phyloP scores from a whole-genome alignment of 2,113 vertebrate genomes.

The Tetrao urogallus region DNA sequence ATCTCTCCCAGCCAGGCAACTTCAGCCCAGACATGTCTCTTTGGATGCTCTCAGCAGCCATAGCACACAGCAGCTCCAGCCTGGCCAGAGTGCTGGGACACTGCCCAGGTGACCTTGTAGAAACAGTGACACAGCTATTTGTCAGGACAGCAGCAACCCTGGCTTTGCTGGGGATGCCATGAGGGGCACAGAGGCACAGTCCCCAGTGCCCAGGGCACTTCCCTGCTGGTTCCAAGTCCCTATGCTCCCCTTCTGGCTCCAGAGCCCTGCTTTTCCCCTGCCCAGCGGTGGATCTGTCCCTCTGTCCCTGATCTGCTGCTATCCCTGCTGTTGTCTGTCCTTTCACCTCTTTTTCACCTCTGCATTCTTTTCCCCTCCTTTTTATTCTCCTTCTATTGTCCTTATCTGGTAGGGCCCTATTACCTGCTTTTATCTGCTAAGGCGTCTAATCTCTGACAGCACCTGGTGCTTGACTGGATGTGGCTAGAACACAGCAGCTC shows the following conservation, averaged over 20 bases:
- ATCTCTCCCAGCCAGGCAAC: background rate
- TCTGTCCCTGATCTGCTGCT: background rate
- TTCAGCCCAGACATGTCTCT: background rate
- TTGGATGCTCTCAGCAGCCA: background rate
- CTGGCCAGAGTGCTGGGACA: background rate
- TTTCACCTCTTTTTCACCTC: background rate
- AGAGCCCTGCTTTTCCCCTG: background rate
- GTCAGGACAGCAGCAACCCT: background rate
- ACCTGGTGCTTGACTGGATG: background rate
- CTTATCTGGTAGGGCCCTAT: slow-evolving; percentile 11
- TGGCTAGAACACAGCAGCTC: background rate
- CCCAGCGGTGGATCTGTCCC: background rate
- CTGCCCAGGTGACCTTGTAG: background rate
- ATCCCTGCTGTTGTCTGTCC: background rate
- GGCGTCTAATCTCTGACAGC: slow-evolving; percentile 48
- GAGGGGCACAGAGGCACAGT: background rate
- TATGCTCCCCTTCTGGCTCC: background rate
- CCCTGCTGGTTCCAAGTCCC: background rate
- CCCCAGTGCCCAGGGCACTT: background rate
- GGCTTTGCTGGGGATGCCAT: background rate
- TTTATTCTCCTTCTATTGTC: background rate
- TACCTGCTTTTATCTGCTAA: slow-evolving; percentile 34
- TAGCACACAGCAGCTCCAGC: background rate
- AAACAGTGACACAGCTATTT: background rate
- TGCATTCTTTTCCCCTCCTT: rapidly evolving